phyloP scores from a whole-genome alignment of 1,140 invertebrate genomes.

The Aphaenogaster ashmeadi region DNA sequence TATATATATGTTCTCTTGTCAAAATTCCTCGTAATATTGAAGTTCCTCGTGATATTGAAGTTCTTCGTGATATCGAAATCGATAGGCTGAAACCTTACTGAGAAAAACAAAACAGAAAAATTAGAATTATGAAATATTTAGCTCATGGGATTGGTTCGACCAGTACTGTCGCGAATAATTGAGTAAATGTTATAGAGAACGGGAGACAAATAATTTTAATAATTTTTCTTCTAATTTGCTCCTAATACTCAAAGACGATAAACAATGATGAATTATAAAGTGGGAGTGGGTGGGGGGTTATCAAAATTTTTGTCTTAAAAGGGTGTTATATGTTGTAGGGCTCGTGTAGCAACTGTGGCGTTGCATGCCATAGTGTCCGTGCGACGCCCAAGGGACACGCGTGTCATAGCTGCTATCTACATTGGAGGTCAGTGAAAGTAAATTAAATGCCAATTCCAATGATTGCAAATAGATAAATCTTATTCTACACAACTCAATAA shows the following conservation, averaged over 20 bases:
- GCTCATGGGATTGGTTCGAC: slow-evolving; percentile 38
- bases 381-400: slow-evolving; percentile 92
- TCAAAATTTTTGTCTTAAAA: slow-evolving; percentile 81
- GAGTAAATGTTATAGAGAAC: slow-evolving; percentile 5
- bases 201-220: slow-evolving; percentile 2
- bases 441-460: slow-evolving; percentile 67
- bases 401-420: slow-evolving; percentile 93
- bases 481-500: slow-evolving; percentile 35
- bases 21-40: slow-evolving; percentile 26
- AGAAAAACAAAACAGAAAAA: slow-evolving; percentile 55
- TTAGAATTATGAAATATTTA: slow-evolving; percentile 44
- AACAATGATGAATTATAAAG: slow-evolving; percentile 51
- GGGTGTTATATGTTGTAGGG: slow-evolving; percentile 88
- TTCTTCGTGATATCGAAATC: slow-evolving; percentile 41
- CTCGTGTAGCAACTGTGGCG: slow-evolving; percentile 93
- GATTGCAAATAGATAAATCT: slow-evolving; percentile 28
- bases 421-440: slow-evolving; percentile 91
- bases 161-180: background rate
- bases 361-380: slow-evolving; percentile 91
- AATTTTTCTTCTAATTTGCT: slow-evolving; percentile 30
- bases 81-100: slow-evolving; percentile 73
- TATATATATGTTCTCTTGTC: slow-evolving; percentile 22
- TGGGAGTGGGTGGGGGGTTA: slow-evolving; percentile 74
- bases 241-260: slow-evolving; percentile 28
- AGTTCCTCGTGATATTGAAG: slow-evolving; percentile 24